These are phyloP conservation scores for Physella acuta DNA, from an alignment of 1,140 invertebrate genomes.

Conservation along the genomic window DNA sequence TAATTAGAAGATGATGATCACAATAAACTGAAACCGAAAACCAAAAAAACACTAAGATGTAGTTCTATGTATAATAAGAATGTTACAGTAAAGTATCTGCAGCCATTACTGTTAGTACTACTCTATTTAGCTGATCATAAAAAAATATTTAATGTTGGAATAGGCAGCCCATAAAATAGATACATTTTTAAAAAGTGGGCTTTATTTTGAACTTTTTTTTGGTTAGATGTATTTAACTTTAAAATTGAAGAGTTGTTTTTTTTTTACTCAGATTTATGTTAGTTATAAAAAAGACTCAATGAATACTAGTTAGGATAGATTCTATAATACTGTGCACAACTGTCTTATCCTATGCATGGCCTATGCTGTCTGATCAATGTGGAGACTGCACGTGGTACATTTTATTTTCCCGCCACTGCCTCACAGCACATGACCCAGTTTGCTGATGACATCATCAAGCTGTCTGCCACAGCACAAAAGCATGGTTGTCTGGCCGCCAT, in stretches of 20 bases:
- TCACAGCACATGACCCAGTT: background rate
- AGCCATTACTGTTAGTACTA: too few relatives aligned
- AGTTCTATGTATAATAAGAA: too few relatives aligned
- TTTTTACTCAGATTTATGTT: background rate
- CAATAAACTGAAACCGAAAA: too few relatives aligned
- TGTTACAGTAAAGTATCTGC: too few relatives aligned
- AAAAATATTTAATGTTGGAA: too few relatives aligned
- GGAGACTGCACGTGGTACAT: background rate
- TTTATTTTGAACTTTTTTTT: background rate
- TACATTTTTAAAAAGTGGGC: too few relatives aligned
- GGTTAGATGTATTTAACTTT: background rate
- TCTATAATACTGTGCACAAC: background rate
- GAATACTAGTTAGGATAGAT: background rate
- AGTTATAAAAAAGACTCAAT: too few relatives aligned
- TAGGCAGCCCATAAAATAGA: too few relatives aligned
- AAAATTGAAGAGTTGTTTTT: background rate
- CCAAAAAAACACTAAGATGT: too few relatives aligned
- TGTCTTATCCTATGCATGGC: background rate
- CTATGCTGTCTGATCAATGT: background rate
- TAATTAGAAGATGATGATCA: too few relatives aligned
- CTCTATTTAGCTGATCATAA: too few relatives aligned
- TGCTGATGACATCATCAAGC: conserved; percentile 3
- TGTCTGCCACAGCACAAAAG: background rate
- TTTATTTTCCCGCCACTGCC: background rate
- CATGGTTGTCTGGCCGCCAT: background rate